Evolutionary conservation across 2,113 vertebrate species (phyloP), one percentile per base, ranked within the genome.

Genomic region (Ochotona curzoniae): DNA sequence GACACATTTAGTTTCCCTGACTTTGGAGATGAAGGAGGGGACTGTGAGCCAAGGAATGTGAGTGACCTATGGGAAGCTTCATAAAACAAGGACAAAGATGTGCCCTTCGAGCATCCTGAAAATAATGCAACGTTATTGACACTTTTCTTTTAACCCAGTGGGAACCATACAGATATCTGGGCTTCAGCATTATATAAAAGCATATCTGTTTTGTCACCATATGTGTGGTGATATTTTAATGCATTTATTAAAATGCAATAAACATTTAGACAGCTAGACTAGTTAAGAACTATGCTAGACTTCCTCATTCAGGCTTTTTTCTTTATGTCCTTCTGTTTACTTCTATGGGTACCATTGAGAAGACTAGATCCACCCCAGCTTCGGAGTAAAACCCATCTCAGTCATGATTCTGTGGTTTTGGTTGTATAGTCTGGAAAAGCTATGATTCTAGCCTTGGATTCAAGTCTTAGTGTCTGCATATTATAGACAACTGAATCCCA

Each of bases 231-330:
- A 54, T 64, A 57, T 66, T 60, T 75, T 30, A 54, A 35, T 11
- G 17, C 23, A 67, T 25, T 44, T 67, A 91, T 8, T 4, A 1
- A 82, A 82, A 74, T 28, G 2, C 49, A 76, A 54, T 57, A 80
- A 70, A 44, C 28, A 18, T 44, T 80, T 83, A 54, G 28, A 60
- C 12, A 93, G 38, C 30, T 44, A 51, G 5, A 81, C 28, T 23
- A 83, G 38, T 23, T 1, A 57, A 67, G 8, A 26, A 2, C 1
- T 63, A 18, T 15, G 13, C 2, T 70, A 66, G 6, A 70, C 25
- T 83, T 1, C 15, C 2, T 21, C 5, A 32, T 5, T 1, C 7
- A 51, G 5, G 23, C 2, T 23, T 4, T 32, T 44, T 23, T 7
- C 21, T 44, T 14, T 21, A 88, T 66, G 7, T 2, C 11, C 26